Conservation (phyloP, 2,113 vertebrate species). For the Willisornis vidua region DNA sequence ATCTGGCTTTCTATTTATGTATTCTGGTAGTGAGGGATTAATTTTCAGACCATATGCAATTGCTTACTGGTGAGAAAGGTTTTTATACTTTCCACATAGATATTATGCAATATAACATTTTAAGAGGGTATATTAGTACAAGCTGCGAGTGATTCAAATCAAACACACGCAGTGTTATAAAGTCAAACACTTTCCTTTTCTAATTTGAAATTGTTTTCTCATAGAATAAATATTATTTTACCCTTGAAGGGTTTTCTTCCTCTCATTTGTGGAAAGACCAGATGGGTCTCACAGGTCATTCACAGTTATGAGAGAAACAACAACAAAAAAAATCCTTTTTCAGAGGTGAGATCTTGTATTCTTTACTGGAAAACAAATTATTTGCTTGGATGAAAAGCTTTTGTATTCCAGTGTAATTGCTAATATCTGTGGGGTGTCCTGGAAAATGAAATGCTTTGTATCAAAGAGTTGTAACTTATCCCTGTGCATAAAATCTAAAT, state of each 20-base stretch:
- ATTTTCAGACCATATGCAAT: constrained; percentile 57
- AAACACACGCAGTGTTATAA: constrained; percentile 49
- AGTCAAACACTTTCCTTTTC: constrained; percentile 62
- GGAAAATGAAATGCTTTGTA: constrained; percentile 75
- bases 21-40: constrained; percentile 54
- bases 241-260: constrained; percentile 66
- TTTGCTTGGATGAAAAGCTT: constrained; percentile 76
- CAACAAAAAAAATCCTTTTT: constrained; percentile 15
- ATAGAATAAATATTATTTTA: constrained; percentile 72
- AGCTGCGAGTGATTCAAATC: constrained; percentile 63
- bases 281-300: constrained; percentile 72
- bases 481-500: constrained; percentile 74
- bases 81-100: constrained; percentile 56
- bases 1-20: constrained; percentile 53
- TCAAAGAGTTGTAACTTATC: constrained; percentile 73
- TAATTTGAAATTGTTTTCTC: constrained; percentile 73
- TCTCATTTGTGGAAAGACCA: constrained; percentile 69
- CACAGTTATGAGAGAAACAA: constrained; percentile 66
- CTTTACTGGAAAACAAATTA: constrained; percentile 74
- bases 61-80: constrained; percentile 61
- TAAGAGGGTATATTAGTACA: constrained; percentile 60
- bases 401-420: constrained; percentile 72
- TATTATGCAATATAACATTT: constrained; percentile 64
- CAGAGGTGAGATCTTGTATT: constrained; percentile 66
- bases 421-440: constrained; percentile 72